A percentile compares a stretch with the other conserved stretches of the same genome.
Evolutionary conservation across 1,140 invertebrate species (phyloP).

Genomic region (Aphaenogaster floridana): DNA sequence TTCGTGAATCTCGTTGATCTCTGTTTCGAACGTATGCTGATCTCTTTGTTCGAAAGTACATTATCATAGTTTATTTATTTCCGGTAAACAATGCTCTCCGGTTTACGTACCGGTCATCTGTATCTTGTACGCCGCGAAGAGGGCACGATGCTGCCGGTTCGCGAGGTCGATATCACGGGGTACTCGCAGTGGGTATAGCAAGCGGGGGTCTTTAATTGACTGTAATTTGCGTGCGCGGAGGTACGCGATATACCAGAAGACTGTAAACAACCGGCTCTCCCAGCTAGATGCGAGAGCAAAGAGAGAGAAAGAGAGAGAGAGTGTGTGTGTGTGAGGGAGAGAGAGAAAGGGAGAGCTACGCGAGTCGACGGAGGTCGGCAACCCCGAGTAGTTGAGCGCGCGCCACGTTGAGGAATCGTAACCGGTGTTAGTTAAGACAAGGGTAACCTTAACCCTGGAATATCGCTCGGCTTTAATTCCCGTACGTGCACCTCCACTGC

Average conservation of each 20-base stretch:
- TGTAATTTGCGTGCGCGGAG: slow-evolving; percentile 81
- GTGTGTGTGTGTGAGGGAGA: not conserved
- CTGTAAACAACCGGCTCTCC: slow-evolving; percentile 78
- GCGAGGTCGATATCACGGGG: slow-evolving; percentile 71
- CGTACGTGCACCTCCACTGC: slow-evolving; percentile 45
- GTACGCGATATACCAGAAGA: slow-evolving; percentile 76
- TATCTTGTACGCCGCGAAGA: slow-evolving; percentile 27
- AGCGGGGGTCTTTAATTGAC: slow-evolving; percentile 80
- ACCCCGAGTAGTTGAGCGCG: slow-evolving; percentile 63
- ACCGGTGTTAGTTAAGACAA: slow-evolving; percentile 59
- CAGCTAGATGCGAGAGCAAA: slow-evolving; percentile 60
- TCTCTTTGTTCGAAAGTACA: not conserved
- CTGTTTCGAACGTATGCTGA: not conserved
- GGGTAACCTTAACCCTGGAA: slow-evolving; percentile 79
- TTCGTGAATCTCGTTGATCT: not conserved
- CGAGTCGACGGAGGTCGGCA: slow-evolving; percentile 69
- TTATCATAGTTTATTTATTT: not conserved
- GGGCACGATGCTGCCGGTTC: slow-evolving; percentile 29
- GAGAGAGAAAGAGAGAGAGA: slow-evolving; percentile 17
- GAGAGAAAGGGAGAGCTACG: slow-evolving; percentile 20
- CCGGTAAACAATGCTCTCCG: slow-evolving; percentile 2
- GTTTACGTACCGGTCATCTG: slow-evolving; percentile 20
- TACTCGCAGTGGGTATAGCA: slow-evolving; percentile 53
- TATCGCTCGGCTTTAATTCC: slow-evolving; percentile 72
- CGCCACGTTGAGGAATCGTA: slow-evolving; percentile 68